Conservation (phyloP, 2,797 vertebrate species). For the Coregonus sp. region DNA sequence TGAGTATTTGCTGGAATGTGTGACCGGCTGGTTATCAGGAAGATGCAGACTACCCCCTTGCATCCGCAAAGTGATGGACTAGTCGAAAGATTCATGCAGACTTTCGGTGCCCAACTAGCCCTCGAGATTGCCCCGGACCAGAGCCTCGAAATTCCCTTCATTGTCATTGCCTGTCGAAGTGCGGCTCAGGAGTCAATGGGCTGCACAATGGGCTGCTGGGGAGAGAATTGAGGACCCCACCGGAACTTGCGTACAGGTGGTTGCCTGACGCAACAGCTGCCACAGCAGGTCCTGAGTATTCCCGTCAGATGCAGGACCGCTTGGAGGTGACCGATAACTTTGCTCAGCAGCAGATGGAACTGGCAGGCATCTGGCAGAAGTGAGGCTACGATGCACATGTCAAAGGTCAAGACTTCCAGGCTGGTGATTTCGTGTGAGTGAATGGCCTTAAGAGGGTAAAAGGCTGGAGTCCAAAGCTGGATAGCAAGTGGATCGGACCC, state of each 20-base stretch:
- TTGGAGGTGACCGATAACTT: background rate
- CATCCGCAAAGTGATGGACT: conserved; percentile 6
- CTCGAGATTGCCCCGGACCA: background rate
- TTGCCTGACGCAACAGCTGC: background rate
- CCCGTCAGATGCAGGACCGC: background rate
- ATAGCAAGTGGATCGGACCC: too few species aligned
- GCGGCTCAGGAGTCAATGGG: too few species aligned
- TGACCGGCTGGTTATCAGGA: background rate
- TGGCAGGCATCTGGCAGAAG: too few species aligned
- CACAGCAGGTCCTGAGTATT: background rate
- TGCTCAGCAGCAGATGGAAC: background rate
- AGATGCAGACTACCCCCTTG: background rate
- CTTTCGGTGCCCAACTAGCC: background rate
- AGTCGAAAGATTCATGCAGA: background rate
- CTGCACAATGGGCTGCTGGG: background rate
- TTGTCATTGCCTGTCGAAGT: background rate
- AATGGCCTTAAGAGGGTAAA: too few species aligned
- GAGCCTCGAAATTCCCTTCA: background rate
- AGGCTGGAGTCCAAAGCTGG: too few species aligned
- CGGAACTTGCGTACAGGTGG: background rate
- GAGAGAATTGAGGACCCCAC: background rate
- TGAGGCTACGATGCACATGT: too few species aligned
- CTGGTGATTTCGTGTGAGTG: too few species aligned
- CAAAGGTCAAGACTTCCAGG: too few species aligned
- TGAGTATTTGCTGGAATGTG: background rate